Base-by-base conservation (phyloP, 2,888 invertebrate genomes). In the Microctonus hyperodae region DNA sequence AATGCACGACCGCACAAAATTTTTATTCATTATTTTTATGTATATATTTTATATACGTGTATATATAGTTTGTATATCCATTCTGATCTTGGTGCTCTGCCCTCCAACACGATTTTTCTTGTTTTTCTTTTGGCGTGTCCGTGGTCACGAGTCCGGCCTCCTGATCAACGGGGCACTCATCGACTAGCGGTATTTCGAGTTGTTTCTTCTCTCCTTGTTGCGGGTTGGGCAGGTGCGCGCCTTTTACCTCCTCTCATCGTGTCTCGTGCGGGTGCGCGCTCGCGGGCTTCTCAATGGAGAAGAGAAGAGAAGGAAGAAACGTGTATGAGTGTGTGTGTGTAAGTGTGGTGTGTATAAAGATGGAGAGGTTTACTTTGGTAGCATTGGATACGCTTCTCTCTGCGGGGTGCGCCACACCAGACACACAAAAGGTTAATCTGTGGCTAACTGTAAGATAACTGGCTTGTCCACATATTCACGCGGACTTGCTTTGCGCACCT, bases 401-500 rank as follows among this genome's bases (percentile, higher is more conserved):
- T 55, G 58, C 53, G 59, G 62, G 67, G 66, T 51, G 64, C 63
- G 67, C 70, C 64, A 58, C 20, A 44, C 44, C 44, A 20, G 44
- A 16, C 44, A 44, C 70, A 70, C 73, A 64, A 66, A 68, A 74
- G 76, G 76, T 77, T 76, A 75, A 75, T 72, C 70, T 71, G 71
- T 71, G 72, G 72, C 70, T 76, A 77, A 78, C 77, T 75, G 77
- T 78, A 78, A 77, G 77, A 73, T 74, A 74, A 76, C 74, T 74
- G 71, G 72, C 73, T 72, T 70, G 72, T 74, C 75, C 73, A 71
- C 74, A 75, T 16, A 44, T 44, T 75, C 69, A 70, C 62, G 69
- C 70, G 71, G 72, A 71, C 65, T 58, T 44, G 37, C 44, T 57
- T 58, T 65, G 56, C 57, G 16, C 44, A 44, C 44, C 16, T 44